Evolutionary conservation across 2,888 invertebrate genomes (phyloP).

Genomic region (Tetheella fluctuosa): DNA sequence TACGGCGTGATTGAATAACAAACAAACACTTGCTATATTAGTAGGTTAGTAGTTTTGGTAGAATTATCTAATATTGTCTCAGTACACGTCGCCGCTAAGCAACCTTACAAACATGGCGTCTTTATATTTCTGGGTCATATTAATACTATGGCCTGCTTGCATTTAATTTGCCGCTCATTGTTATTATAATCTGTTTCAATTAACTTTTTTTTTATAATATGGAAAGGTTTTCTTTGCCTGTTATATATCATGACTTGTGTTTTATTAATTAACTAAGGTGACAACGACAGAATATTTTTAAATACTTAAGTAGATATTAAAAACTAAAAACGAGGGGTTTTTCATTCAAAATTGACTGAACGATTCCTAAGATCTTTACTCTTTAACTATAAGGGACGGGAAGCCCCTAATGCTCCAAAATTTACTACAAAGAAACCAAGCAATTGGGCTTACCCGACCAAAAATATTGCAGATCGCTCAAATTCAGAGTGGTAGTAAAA

Average conservation of each 20-base stretch:
- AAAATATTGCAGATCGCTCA: background rate
- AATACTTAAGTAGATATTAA: no score
- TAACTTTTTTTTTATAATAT: conserved; percentile 29
- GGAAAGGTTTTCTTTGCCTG: conserved; percentile 18
- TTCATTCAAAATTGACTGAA: no score
- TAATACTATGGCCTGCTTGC: conserved; percentile 42
- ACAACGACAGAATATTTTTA: no score
- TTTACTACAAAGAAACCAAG: no score
- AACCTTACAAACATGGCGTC: conserved; percentile 21
- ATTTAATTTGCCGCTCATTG: conserved; percentile 54
- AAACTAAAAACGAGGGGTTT: no score
- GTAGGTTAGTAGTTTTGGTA: no score
- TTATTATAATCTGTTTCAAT: conserved; percentile 56
- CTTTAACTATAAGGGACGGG: no score
- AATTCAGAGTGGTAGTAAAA: background rate
- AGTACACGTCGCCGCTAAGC: conserved; percentile 15
- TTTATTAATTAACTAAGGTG: background rate
- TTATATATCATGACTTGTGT: conserved; percentile 10
- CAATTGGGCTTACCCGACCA: background rate
- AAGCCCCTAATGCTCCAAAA: no score
- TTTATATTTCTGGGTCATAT: conserved; percentile 42
- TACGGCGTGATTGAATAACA: no score
- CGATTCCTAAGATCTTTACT: no score
- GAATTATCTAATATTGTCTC: conserved; percentile 1
- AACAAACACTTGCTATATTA: no score